Conservation (phyloP, 2,888 invertebrate genomes). For the Salpingus planirostris region DNA sequence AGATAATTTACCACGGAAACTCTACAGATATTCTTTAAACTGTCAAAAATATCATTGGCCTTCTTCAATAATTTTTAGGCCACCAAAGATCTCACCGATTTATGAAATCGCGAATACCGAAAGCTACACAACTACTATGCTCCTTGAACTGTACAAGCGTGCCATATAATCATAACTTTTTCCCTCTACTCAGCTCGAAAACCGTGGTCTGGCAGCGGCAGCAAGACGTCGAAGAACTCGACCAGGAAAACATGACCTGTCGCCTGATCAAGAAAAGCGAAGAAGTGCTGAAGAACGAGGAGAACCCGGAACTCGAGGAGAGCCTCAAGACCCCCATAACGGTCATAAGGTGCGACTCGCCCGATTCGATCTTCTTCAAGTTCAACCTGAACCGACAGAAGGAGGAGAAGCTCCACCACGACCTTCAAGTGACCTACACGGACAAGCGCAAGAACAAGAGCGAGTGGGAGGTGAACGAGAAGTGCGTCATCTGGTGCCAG, state of each 20-base stretch:
- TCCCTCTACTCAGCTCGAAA: too few species aligned
- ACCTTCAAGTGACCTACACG: too few species aligned
- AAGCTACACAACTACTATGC: too few species aligned
- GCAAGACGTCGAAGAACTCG: constrained; percentile 16
- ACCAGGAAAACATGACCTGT: constrained; percentile 14
- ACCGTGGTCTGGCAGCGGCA: constrained; percentile 41
- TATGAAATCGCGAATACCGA: too few species aligned
- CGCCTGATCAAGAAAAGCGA: constrained; percentile 20
- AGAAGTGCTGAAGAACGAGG: constrained; percentile 18
- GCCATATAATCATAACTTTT: too few species aligned
- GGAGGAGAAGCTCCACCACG: constrained; percentile 25
- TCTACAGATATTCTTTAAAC: too few species aligned
- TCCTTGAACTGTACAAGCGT: too few species aligned
- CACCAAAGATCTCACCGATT: too few species aligned
- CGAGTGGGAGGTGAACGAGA: constrained; percentile 22
- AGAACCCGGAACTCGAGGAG: constrained; percentile 11
- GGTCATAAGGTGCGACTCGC: constrained; percentile 27
- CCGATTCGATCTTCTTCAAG: constrained; percentile 35
- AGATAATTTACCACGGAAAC: too few species aligned
- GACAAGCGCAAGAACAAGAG: constrained; percentile 1
- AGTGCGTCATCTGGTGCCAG: constrained; percentile 43
- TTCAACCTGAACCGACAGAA: constrained; percentile 33
- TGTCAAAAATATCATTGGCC: too few species aligned
- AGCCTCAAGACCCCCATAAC: constrained; percentile 21
- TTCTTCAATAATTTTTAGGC: too few species aligned